Base-by-base conservation (phyloP, 2,888 invertebrate species). In the Limenitis camilla region DNA sequence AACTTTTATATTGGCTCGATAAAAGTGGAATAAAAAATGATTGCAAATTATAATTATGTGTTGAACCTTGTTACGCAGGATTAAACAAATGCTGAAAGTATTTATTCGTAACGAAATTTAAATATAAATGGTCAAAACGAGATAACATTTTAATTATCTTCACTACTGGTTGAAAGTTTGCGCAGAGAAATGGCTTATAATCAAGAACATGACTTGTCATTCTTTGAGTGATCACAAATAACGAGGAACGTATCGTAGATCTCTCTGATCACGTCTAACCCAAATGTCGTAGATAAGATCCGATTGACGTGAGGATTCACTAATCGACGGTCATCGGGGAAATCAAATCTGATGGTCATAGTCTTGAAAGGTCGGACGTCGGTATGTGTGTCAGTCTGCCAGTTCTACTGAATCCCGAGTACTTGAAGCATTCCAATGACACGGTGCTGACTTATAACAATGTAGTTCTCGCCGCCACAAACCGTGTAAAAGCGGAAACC, bases 401-500 rank as follows among this genome's bases (percentile, higher is more conserved):
- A 74, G 74, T 77, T 75, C 36, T 9, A 49, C 40, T 36, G n/a
- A 54, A 76, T 74, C 77, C 70, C 69, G 69, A 61, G 67, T 64
- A 65, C 63, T 65, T 69, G 65, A 65, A 66, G 68, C 71, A 72
- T 76, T 74, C 70, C 71, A 74, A 73, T 76, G 78, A 72, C 72
- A 76, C 74, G 78, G 69, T 76, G 50, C 30, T 73, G 72, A 71
- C 69, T 65, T 73, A 74, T 76, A 79, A 77, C 81, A 81, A 82
- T 81, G 72, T 72, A 73, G 71, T 75, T 73, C 65, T 68, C 71
- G 64, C 65, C 73, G 73, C 81, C 83, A 76, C 85, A 85, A 79
- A 82, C 82, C 78, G 77, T 83, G 80, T 81, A 85, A 85, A 83
- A 83, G 83, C 80, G 82, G 84, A 85, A 84, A 84, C 80, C 78